Conservation (phyloP, 1,140 invertebrate species). For the Drosophila mauritiana region DNA sequence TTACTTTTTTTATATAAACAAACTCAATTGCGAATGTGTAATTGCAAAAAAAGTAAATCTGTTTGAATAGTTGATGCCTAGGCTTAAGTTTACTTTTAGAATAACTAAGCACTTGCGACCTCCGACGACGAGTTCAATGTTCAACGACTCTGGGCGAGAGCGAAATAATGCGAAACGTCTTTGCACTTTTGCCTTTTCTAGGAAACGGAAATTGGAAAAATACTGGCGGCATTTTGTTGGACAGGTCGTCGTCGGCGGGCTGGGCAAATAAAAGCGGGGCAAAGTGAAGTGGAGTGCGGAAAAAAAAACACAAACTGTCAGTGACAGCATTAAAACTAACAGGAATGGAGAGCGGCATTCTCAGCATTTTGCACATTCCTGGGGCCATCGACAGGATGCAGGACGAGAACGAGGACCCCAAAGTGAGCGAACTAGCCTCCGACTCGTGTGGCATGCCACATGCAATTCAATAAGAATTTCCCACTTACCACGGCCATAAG, state of each 20-base stretch:
- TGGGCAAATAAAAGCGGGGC: slow-evolving; percentile 21
- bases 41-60: background rate
- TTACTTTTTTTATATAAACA: background rate
- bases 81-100: background rate
- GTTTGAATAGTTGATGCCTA: background rate
- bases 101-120: slow-evolving; percentile 24
- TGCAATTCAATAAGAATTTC: slow-evolving; percentile 56
- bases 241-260: slow-evolving; percentile 39
- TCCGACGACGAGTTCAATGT: slow-evolving; percentile 11
- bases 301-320: slow-evolving; percentile 54
- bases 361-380: slow-evolving; percentile 47
- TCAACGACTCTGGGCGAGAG: slow-evolving; percentile 3
- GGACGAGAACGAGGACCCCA: slow-evolving; percentile 3
- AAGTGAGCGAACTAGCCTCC: slow-evolving; percentile 16
- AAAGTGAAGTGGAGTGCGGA: slow-evolving; percentile 8
- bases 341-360: slow-evolving; percentile 38
- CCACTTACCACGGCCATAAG: slow-evolving; percentile 20
- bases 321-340: slow-evolving; percentile 67
- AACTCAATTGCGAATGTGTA: background rate
- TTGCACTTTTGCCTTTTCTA: slow-evolving; percentile 40
- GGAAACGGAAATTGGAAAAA: slow-evolving; percentile 71
- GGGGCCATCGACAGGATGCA: slow-evolving; percentile 25
- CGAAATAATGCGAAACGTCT: slow-evolving; percentile 43
- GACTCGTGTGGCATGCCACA: slow-evolving; percentile 48
- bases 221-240: slow-evolving; percentile 65